Conservation (phyloP, 2,888 invertebrate genomes). For the Drosophila yooni region DNA sequence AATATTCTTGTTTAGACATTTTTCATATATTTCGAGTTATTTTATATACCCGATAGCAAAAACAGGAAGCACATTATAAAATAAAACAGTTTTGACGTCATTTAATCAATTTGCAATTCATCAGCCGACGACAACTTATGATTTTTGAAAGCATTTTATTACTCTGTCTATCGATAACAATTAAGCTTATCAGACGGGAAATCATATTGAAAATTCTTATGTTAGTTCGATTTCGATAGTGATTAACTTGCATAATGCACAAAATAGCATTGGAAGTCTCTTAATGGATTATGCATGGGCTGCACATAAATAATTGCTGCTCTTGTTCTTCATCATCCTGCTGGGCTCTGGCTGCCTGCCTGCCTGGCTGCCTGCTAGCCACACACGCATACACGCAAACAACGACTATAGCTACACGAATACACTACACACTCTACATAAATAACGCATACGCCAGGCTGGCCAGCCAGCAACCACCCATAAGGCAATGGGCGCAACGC, state of each 20-base stretch:
- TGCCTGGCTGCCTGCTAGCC: not conserved
- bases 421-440: slow-evolving; percentile 46
- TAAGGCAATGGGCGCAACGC: slow-evolving; percentile 41
- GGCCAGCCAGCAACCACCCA: slow-evolving; percentile 40
- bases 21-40: not conserved
- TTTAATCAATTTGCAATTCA: not conserved
- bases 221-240: slow-evolving; percentile 26
- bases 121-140: not conserved
- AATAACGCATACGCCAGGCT: slow-evolving; percentile 69
- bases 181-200: not conserved
- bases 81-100: not conserved
- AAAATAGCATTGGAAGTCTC: slow-evolving; percentile 37
- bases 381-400: not conserved
- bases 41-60: not conserved
- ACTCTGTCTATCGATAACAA: not conserved
- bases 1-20: no score
- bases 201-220: slow-evolving; percentile 6
- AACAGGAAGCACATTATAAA: not conserved
- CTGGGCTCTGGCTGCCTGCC: not conserved
- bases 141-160: not conserved
- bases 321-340: slow-evolving; percentile 18
- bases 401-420: not conserved
- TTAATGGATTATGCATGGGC: slow-evolving; percentile 54
- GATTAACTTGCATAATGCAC: slow-evolving; percentile 45
- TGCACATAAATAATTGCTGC: slow-evolving; percentile 50